Evolutionary conservation across 2,113 vertebrate genomes (phyloP).

Genomic region (Psittacula cyanocephala): DNA sequence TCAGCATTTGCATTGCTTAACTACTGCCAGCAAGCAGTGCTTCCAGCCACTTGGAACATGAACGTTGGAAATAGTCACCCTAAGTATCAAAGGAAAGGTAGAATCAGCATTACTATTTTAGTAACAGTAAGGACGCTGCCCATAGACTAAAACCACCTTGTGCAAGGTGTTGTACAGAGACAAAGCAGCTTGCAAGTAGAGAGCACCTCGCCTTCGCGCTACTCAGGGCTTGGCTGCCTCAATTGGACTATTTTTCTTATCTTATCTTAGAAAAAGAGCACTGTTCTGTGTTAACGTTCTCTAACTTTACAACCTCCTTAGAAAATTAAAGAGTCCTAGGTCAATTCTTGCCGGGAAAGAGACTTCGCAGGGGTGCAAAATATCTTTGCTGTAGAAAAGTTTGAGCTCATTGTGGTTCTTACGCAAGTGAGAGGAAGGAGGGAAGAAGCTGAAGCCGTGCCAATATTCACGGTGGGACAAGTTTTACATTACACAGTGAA

Average conservation of each 20-base stretch:
- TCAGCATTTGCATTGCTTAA: not conserved
- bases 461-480: not conserved
- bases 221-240: not conserved
- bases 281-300: not conserved
- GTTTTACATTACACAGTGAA: not conserved
- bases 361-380: not conserved
- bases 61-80: not conserved
- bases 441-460: not conserved
- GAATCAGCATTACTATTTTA: not conserved
- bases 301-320: not conserved
- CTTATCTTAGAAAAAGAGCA: not conserved
- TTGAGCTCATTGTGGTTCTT: not conserved
- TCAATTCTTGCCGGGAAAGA: not conserved
- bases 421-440: not conserved
- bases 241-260: not conserved
- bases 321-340: not conserved
- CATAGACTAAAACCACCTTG: not conserved
- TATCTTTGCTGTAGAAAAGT: not conserved
- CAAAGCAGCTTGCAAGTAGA: not conserved
- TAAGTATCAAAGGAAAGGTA: not conserved
- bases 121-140: not conserved
- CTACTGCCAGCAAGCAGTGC: not conserved
- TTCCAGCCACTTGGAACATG: not conserved
- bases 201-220: rapidly evolving
- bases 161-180: not conserved